Evolutionary conservation across 1,140 invertebrate species (phyloP).

Genomic region (Cecropterus lyciades): DNA sequence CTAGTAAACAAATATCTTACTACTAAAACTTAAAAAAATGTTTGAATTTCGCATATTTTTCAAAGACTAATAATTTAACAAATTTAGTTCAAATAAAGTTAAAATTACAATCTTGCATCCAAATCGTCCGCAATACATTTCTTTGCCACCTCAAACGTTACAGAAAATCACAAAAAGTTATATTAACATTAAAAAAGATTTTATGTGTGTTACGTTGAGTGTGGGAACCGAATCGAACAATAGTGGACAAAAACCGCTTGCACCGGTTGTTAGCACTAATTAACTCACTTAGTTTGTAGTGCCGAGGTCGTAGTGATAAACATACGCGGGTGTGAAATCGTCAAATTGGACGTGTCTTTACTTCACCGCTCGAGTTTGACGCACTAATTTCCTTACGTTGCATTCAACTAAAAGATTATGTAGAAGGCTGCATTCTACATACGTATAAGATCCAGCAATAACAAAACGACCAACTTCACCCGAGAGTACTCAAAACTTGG

Average conservation of each 20-base stretch:
- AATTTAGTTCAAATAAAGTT: too few species aligned
- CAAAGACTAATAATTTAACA: too few species aligned
- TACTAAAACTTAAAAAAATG: too few species aligned
- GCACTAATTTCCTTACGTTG: too few species aligned
- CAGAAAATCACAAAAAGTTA: constrained; percentile 40
- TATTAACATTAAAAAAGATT: constrained; percentile 51
- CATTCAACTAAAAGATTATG: too few species aligned
- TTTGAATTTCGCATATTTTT: too few species aligned
- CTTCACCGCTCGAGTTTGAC: neutral
- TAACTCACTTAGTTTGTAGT: constrained; percentile 43
- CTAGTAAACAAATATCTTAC: too few species aligned
- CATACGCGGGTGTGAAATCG: neutral
- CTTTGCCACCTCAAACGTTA: constrained; percentile 34
- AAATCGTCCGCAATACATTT: constrained; percentile 5
- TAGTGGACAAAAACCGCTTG: constrained; percentile 50
- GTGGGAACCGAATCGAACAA: constrained; percentile 51
- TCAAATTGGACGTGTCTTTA: neutral
- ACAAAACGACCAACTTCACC: too few species aligned
- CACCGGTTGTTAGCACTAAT: constrained; percentile 55
- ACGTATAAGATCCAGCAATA: too few species aligned
- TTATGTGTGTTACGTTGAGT: constrained; percentile 47
- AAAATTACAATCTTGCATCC: too few species aligned
- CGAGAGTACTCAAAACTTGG: too few species aligned
- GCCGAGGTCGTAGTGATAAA: neutral
- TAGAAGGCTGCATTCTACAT: too few species aligned